These are phyloP conservation scores for Drosophila koepferae DNA, from an alignment of 2,888 invertebrate genomes.

Conservation along the genomic window DNA sequence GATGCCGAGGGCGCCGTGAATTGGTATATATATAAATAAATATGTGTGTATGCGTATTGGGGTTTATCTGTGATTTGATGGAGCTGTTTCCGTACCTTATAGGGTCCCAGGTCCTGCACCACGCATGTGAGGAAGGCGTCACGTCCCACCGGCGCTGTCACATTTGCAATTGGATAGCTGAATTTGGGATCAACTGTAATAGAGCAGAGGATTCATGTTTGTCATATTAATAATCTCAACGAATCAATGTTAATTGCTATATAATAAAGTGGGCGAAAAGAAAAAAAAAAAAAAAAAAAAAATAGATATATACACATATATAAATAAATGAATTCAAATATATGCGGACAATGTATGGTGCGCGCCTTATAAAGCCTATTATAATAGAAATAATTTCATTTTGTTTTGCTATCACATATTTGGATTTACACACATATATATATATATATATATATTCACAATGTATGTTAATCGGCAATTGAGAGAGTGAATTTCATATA, in stretches of 20 bases:
- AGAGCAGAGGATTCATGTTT: conserved; percentile 36
- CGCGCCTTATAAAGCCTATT: neutral
- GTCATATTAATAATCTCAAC: conserved; percentile 38
- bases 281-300: neutral
- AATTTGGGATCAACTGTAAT: conserved; percentile 88
- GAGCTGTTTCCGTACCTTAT: conserved; percentile 86
- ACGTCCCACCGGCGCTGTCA: conserved; percentile 89
- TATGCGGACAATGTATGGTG: neutral
- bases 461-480: conserved; percentile 1
- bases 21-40: neutral
- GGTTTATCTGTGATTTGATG: conserved; percentile 42
- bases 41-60: neutral
- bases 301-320: neutral
- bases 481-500: conserved; percentile 1
- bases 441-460: neutral
- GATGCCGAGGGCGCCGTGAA: neutral
- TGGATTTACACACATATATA: neutral
- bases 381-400: conserved; percentile 7
- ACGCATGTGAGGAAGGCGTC: conserved; percentile 89
- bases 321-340: no score
- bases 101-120: conserved; percentile 89
- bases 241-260: conserved; percentile 44
- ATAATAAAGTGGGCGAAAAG: conserved; percentile 16
- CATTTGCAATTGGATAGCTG: conserved; percentile 88
- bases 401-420: conserved; percentile 4